phyloP scores from a whole-genome alignment of 2,888 invertebrate genomes.

The Drosophila demipolita region DNA sequence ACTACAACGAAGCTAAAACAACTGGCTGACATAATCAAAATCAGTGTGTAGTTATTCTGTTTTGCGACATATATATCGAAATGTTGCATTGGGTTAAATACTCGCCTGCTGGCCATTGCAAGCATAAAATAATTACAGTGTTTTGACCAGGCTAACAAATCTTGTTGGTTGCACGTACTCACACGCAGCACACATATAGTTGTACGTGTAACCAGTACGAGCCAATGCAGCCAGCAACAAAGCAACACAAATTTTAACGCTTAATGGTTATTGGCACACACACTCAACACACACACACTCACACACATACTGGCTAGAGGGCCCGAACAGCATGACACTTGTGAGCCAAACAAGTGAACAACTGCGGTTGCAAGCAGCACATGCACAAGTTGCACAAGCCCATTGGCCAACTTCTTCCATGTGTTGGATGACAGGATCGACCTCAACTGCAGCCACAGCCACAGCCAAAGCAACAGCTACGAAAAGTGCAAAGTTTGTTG shows the following conservation, averaged over 20 bases:
- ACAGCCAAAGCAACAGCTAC: constrained; percentile 47
- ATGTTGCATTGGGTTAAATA: constrained; percentile 12
- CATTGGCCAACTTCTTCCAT: constrained; percentile 35
- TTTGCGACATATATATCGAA: constrained; percentile 11
- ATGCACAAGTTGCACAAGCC: constrained; percentile 53
- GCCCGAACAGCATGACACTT: constrained; percentile 75
- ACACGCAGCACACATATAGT: constrained; percentile 10
- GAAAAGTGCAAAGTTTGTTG: constrained; percentile 29
- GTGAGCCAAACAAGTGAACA: constrained; percentile 72
- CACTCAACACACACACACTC: constrained; percentile 34
- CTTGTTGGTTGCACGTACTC: constrained; percentile 48
- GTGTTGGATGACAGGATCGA: constrained; percentile 26
- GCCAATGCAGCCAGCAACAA: constrained; percentile 43
- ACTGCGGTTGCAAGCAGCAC: constrained; percentile 52
- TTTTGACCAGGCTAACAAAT: constrained; percentile 59
- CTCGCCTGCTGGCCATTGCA: constrained; percentile 33
- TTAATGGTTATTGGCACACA: constrained; percentile 75
- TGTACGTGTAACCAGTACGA: constrained; percentile 35
- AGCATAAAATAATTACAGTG: constrained; percentile 73
- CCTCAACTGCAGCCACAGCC: constrained; percentile 64
- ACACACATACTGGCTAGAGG: constrained; percentile 1
- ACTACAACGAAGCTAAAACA: constrained; percentile 13
- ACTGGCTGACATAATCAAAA: constrained; percentile 18
- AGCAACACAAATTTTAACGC: constrained; percentile 69
- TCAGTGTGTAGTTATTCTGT: constrained; percentile 6